Evolutionary conservation across 2,113 vertebrate species (phyloP), one percentile per base, ranked within the genome.

Genomic region (Oplegnathus fasciatus): DNA sequence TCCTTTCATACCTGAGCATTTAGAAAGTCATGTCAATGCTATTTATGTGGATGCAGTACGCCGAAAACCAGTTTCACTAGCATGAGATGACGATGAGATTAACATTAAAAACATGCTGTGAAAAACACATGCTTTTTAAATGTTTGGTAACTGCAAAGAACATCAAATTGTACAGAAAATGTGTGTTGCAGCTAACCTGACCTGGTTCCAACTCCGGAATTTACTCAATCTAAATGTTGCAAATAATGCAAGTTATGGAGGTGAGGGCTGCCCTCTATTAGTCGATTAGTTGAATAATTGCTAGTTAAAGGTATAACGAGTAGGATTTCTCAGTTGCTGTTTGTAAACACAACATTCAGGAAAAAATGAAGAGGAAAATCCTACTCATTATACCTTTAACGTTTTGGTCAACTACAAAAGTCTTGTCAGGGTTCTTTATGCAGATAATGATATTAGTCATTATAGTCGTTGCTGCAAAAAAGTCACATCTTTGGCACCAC

Each of bases 1-100:
- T 37, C 10, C 4, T 44, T 79, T 61, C n/a, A 32, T 68, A 34
- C 46, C 37, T 17, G 4, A 58, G 9, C 34, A 64, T 70, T 70
- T 24, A 26, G 18, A 40, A 62, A 80, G 74, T 58, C 4, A 37
- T 37, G 42, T 32, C n/a, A 32, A 6, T 30, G 65, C 22, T 10
- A 60, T 61, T 69, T 32, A 28, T 55, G 24, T 54, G 26, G 22
- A 55, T 70, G 66, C 48, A 72, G 9, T 75, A 26, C n/a, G 58
- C 9, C 14, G 11, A 37, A 75, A 14, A 75, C 37, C 9, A 57
- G 26, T 54, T 46, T 55, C 20, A n/a, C 22, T 40, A 24, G 28
- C 22, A 34, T 48, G 28, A 13, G 28, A 18, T 20, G 9, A 18
- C 20, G 9, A 74, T 18, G 44, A 40, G 4, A 18, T 68, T 42